Percentiles rank a stretch among this genome's conserved stretches.
These are phyloP conservation scores for Lamprologus callipterus DNA, from an alignment of 2,113 vertebrate genomes.

Conservation along the genomic window DNA sequence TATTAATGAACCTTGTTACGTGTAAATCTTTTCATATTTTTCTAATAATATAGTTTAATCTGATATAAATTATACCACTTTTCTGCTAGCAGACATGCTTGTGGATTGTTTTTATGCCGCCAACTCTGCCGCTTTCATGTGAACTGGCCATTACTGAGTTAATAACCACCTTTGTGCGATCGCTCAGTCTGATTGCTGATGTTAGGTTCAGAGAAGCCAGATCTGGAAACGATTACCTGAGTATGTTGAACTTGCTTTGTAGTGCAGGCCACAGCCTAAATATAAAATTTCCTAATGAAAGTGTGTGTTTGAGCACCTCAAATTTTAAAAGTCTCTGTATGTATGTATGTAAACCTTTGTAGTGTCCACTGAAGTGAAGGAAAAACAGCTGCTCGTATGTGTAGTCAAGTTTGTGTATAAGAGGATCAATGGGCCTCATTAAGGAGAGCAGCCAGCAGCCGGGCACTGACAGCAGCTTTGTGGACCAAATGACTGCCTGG, in stretches of 20 bases:
- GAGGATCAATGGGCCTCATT: constrained; percentile 1
- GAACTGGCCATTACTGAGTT: background rate
- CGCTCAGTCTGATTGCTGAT: background rate
- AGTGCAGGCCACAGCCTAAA: background rate
- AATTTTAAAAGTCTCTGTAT: background rate
- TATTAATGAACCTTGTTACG: background rate
- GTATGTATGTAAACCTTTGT: background rate
- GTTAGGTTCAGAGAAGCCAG: background rate
- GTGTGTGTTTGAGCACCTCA: background rate
- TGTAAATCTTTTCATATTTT: background rate
- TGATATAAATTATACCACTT: background rate
- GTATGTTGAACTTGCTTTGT: background rate
- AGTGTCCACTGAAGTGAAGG: background rate
- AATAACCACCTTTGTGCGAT: background rate
- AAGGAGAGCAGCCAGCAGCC: background rate
- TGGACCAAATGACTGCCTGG: background rate
- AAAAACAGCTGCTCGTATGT: background rate
- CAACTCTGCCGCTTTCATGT: background rate
- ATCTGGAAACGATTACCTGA: background rate
- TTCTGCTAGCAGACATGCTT: background rate
- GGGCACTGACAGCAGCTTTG: background rate
- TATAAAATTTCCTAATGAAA: background rate
- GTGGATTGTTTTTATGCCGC: background rate
- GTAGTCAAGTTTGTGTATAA: background rate
- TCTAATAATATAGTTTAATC: background rate